phyloP scores from a whole-genome alignment of 2,888 invertebrate species.

The Bibio marci region DNA sequence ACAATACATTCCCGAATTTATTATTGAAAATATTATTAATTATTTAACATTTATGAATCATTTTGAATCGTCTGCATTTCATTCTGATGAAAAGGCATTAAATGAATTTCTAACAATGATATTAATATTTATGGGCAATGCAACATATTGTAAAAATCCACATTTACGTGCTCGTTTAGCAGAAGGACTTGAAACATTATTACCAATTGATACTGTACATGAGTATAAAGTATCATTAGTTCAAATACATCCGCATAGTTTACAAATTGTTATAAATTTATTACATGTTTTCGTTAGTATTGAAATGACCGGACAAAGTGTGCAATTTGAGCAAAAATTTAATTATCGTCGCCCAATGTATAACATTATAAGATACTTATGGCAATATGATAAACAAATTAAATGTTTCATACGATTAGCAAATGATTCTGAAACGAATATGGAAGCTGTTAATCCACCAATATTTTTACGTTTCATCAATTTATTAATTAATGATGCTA shows the following conservation, averaged over 20 bases:
- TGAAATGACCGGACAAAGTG: conserved; percentile 92
- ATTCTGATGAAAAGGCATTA: conserved; percentile 44
- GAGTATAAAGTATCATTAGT: conserved; percentile 29
- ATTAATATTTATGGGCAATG: conserved; percentile 76
- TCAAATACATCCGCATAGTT: conserved; percentile 57
- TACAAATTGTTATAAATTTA: conserved; percentile 60
- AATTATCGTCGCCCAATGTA: conserved; percentile 95
- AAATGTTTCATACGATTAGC: conserved; percentile 62
- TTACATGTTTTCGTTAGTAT: conserved; percentile 92
- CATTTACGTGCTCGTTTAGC: conserved; percentile 82
- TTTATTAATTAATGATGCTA: conserved; percentile 92
- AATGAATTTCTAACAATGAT: conserved; percentile 60
- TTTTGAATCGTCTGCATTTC: conserved; percentile 39
- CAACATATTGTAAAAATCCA: conserved; percentile 68
- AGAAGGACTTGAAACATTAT: conserved; percentile 70
- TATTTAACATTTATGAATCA: conserved; percentile 60
- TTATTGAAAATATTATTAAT: conserved; percentile 74
- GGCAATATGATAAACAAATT: conserved; percentile 65
- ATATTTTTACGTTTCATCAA: conserved; percentile 90
- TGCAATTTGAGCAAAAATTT: conserved; percentile 93
- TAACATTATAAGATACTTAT: conserved; percentile 77
- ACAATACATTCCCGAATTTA: conserved; percentile 69
- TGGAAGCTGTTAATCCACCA: conserved; percentile 82
- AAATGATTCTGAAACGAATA: conserved; percentile 61
- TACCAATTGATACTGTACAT: conserved; percentile 42